A percentile compares a stretch with the other conserved stretches of the same genome.
phyloP scores from a whole-genome alignment of 2,888 invertebrate genomes.

The Dioctria rufipes region DNA sequence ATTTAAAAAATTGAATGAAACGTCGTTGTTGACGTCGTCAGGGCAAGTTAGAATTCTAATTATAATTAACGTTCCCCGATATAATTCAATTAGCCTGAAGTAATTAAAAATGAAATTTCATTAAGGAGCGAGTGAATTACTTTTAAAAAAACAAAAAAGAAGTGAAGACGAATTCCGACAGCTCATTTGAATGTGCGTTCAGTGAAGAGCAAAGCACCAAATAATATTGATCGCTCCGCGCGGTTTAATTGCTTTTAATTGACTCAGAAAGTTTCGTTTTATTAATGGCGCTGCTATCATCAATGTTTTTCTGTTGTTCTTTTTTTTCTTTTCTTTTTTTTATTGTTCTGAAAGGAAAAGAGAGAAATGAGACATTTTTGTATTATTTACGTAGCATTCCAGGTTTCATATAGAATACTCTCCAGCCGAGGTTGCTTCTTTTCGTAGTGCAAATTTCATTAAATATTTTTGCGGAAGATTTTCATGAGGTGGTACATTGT shows the following conservation, averaged over 20 bases:
- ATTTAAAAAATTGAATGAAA: neutral
- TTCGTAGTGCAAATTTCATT: neutral
- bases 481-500: too few relatives aligned
- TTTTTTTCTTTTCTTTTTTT: neutral
- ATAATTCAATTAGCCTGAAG: neutral
- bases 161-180: neutral
- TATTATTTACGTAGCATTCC: neutral
- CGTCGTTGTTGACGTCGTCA: too few relatives aligned
- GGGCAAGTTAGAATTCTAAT: neutral
- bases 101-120: conserved; percentile 5
- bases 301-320: too few relatives aligned
- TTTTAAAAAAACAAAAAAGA: too few relatives aligned
- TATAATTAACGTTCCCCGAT: neutral
- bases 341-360: neutral
- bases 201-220: neutral
- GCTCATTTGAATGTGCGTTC: neutral
- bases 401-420: neutral
- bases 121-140: neutral
- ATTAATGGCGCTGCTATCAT: neutral
- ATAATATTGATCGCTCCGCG: neutral
- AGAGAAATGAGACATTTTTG: neutral
- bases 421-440: neutral
- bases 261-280: neutral
- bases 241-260: neutral
- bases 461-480: too few relatives aligned